These are phyloP conservation scores for Penaeus japonicus DNA, from an alignment of 1,140 invertebrate species.

Conservation along the genomic window DNA sequence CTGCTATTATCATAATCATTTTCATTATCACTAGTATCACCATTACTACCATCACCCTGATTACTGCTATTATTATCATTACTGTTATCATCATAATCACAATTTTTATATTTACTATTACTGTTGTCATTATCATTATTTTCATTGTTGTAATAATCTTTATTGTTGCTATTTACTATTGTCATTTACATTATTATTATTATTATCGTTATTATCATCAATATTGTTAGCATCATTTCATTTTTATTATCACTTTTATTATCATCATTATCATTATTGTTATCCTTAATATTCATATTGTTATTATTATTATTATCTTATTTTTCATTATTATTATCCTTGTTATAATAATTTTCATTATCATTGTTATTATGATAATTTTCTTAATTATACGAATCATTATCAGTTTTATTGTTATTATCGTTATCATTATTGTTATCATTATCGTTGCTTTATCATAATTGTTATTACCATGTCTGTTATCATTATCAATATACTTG, in stretches of 20 bases:
- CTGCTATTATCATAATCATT: not conserved
- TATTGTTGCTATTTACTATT: not conserved
- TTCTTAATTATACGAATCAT: not conserved
- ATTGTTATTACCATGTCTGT: no score
- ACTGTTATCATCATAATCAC: not conserved
- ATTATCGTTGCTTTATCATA: not conserved
- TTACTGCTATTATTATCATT: not conserved
- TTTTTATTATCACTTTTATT: not conserved
- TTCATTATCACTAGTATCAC: not conserved
- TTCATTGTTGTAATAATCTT: not conserved
- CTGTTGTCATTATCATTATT: not conserved
- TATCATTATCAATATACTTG: not conserved
- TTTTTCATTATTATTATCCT: not conserved
- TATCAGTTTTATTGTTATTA: not conserved
- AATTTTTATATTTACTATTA: not conserved
- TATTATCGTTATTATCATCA: not conserved
- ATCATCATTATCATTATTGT: not conserved
- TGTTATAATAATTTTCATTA: no score
- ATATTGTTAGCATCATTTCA: not conserved
- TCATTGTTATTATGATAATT: no score
- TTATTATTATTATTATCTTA: not conserved
- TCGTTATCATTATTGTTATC: not conserved
- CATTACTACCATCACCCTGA: not conserved
- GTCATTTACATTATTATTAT: not conserved
- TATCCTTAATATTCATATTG: not conserved